Evolutionary conservation across 2,888 invertebrate genomes (phyloP).

Genomic region (Leucania comma): DNA sequence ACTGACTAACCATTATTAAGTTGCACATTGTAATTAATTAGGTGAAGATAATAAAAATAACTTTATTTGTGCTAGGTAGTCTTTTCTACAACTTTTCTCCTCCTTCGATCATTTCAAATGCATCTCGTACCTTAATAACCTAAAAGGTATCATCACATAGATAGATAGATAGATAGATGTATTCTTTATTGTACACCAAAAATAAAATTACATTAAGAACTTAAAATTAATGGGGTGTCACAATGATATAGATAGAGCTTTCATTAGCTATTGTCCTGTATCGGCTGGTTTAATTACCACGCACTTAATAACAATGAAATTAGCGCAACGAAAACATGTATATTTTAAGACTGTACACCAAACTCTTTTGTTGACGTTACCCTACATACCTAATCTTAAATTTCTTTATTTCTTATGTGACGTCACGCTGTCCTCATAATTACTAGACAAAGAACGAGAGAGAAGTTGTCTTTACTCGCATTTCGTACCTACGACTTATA

Average conservation of each 20-base stretch:
- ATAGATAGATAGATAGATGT: no score
- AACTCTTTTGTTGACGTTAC: background rate
- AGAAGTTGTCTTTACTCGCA: background rate
- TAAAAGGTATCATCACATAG: background rate
- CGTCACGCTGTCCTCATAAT: background rate
- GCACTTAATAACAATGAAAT: background rate
- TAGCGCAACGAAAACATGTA: background rate
- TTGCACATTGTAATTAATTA: no score
- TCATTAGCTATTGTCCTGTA: background rate
- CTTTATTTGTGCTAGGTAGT: background rate
- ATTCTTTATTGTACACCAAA: no score
- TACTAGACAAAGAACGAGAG: no score
- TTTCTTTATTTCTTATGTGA: background rate
- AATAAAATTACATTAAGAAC: no score
- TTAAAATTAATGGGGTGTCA: no score
- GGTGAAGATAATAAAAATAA: no score
- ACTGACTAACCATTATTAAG: no score
- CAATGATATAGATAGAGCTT: accelerated
- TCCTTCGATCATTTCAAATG: background rate
- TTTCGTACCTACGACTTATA: background rate
- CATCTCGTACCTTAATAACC: background rate
- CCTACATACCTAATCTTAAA: background rate
- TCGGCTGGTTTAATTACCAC: background rate
- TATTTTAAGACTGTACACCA: background rate
- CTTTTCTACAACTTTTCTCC: background rate